A percentile compares a stretch with the other conserved stretches of the same genome.
phyloP scores from a whole-genome alignment of 1,140 invertebrate genomes.

The Apolygus lucorum region DNA sequence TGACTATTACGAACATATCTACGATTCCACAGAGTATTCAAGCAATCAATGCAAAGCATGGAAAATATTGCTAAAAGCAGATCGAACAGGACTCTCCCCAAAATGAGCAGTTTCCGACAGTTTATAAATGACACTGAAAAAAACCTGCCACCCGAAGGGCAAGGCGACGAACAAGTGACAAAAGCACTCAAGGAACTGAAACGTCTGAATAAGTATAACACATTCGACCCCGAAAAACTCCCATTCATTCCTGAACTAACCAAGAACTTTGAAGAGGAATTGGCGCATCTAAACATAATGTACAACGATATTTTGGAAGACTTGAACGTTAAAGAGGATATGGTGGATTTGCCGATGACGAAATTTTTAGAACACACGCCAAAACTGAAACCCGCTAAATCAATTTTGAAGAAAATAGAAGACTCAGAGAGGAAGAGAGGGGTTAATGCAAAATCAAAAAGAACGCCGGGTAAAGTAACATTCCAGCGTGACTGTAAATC shows the following conservation, averaged over 20 bases:
- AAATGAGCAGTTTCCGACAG: neutral
- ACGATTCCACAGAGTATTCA: neutral
- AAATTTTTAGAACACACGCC: neutral
- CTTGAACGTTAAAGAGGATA: neutral
- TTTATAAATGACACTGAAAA: constrained; percentile 6
- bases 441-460: neutral
- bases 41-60: constrained; percentile 1
- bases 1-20: too few relatives aligned
- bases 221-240: neutral
- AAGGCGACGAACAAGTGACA: neutral
- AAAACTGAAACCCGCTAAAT: neutral
- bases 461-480: too few relatives aligned
- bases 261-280: neutral
- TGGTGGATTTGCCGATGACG: neutral
- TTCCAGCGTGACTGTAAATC: too few relatives aligned
- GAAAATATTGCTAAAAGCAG: neutral
- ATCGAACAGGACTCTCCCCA: neutral
- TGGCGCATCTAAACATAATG: neutral
- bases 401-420: constrained; percentile 5
- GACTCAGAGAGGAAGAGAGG: neutral
- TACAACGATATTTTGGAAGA: neutral
- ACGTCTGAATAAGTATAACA: neutral
- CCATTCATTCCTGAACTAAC: neutral
- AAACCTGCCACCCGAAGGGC: neutral
- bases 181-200: neutral